A percentile compares a stretch with the other conserved stretches of the same genome.
phyloP scores from a whole-genome alignment of 2,888 invertebrate species.

The Drosophila fulvimacula region DNA sequence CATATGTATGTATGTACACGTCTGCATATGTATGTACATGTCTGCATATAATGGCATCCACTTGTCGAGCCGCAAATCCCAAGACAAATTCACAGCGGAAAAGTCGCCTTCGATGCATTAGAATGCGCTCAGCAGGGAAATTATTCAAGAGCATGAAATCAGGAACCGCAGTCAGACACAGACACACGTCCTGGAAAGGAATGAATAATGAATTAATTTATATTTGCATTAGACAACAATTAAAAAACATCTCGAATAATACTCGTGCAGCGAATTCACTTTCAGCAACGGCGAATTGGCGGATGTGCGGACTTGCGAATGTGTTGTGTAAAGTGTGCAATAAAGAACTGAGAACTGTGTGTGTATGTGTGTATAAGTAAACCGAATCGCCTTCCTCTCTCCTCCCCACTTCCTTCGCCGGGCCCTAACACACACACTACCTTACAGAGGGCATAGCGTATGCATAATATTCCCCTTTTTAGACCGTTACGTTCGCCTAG shows the following conservation, averaged over 20 bases:
- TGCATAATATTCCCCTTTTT: conserved; percentile 8
- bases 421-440: not conserved
- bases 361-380: not conserved
- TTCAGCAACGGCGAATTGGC: conserved; percentile 7
- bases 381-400: not conserved
- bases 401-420: not conserved
- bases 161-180: not conserved
- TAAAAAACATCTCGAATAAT: conserved; percentile 17
- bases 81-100: conserved; percentile 1
- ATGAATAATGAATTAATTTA: conserved; percentile 31
- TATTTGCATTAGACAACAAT: conserved; percentile 17
- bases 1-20: too few species aligned
- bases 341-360: conserved; percentile 21
- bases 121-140: not conserved
- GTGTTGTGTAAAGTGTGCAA: conserved; percentile 27
- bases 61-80: not conserved
- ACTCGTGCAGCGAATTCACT: conserved; percentile 18
- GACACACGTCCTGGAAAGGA: not conserved
- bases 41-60: not conserved
- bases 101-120: conserved; percentile 5
- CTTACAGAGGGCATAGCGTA: conserved; percentile 8
- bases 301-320: conserved; percentile 21
- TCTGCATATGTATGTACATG: too few species aligned
- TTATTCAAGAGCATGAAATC: conserved; percentile 4
- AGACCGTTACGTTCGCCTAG: conserved; percentile 2